Conservation (phyloP, 2,797 vertebrate genomes). For the Parotocinclus haroldoi region DNA sequence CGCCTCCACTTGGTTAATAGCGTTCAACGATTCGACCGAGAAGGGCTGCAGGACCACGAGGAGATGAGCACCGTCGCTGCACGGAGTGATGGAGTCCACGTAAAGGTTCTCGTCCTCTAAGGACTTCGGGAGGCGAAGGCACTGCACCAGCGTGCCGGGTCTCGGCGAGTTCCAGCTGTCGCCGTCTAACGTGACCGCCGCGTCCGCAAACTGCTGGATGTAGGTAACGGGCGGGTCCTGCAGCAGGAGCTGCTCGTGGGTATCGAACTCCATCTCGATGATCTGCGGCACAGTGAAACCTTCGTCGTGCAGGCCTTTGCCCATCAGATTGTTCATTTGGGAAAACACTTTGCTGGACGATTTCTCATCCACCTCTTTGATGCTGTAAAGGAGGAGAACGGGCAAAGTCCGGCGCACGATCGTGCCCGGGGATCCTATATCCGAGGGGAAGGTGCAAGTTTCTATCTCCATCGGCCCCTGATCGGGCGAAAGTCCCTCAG, state of each 20-base stretch:
- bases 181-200: conserved; percentile 74
- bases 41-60: conserved; percentile 89
- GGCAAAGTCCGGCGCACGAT: conserved; percentile 90
- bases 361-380: conserved; percentile 97
- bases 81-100: conserved; percentile 95
- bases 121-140: conserved; percentile 90
- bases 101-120: conserved; percentile 94
- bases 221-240: conserved; percentile 98
- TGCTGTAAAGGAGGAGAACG: conserved; percentile 92
- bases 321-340: conserved; percentile 97
- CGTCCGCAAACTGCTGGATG: conserved; percentile 97
- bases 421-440: conserved; percentile 79
- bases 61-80: conserved; percentile 93
- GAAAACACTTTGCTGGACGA: conserved; percentile 90
- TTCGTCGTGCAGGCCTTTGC: conserved; percentile 95
- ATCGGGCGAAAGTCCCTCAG: conserved; percentile 78
- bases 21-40: conserved; percentile 84
- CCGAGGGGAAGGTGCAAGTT: conserved; percentile 80
- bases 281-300: conserved; percentile 98
- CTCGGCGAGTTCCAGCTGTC: conserved; percentile 96
- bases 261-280: conserved; percentile 98
- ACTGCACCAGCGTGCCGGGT: conserved; percentile 93
- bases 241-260: conserved; percentile 92
- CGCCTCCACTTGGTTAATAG: conserved; percentile 97
- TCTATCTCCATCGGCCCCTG: conserved; percentile 95